Base-by-base conservation (phyloP, 2,888 invertebrate species). In the Apamea sordens region DNA sequence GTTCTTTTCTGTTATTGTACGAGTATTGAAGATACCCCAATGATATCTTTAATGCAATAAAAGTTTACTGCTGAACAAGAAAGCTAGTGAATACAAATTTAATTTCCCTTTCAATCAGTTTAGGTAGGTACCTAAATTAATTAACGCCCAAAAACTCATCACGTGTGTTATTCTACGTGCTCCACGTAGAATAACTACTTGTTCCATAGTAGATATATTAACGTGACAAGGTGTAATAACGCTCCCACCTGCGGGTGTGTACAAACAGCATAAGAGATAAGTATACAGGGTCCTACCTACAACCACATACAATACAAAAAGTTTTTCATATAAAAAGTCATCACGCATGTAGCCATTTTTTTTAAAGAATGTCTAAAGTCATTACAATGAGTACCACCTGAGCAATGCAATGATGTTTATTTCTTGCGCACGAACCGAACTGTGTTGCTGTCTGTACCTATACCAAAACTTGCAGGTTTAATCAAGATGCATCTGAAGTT, bases 401-500 rank as follows among this genome's bases (percentile, higher is more conserved):
- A 18, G 32, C 10, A 36, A 1, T 11, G 32, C 61, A 21, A 21
- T 24, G 6, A 36, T 36, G 6, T 64, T 24, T 64, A 64, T 64
- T 24, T 64, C 24, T 24, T 13, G 64, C 24, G 6, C 21, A 24
- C 6, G 36, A 11, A 78, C 41, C 8, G 6, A 79, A 36, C 32
- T 41, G 5, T 72, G n/a, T 68, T 18, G 41, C 41, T 24, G 68
- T 36, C 13, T 15, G 44, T 80, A 81, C 59, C 13, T 15, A 36
- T 80, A 81, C 59, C 8, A 5, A 21, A 53, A 44, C 36, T 64
- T 24, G 69, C 36, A 81, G 21, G 56, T 73, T 85, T 85, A 85
- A 85, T 82, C 69, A 69, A 82, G 50, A 73, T 85, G 81, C 82
- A 82, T 36, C 64, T 65, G 28, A 69, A 81, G n/a, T 80, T 69